These are phyloP conservation scores for Polymixis flavicincta DNA, from an alignment of 2,888 invertebrate species.

Conservation along the genomic window DNA sequence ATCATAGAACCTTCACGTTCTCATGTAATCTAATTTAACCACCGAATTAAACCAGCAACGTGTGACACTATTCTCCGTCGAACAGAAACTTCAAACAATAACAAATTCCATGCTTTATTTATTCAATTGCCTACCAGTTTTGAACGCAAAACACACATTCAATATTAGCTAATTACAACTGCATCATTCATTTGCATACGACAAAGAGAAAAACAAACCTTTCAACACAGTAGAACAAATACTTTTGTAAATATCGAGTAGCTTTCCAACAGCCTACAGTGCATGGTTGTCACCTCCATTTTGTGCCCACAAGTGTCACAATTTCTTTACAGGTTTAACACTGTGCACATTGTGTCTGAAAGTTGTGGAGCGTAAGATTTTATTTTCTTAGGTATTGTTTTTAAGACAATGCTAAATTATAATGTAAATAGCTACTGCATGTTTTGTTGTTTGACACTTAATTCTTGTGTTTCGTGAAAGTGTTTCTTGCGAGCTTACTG, in stretches of 20 bases:
- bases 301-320: slow-evolving; percentile 61
- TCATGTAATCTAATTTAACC: slow-evolving; percentile 12
- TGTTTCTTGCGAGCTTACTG: slow-evolving; percentile 49
- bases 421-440: slow-evolving; percentile 56
- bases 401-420: slow-evolving; percentile 59
- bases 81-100: slow-evolving; percentile 39
- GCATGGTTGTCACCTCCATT: slow-evolving; percentile 71
- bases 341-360: slow-evolving; percentile 50
- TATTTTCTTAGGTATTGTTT: slow-evolving; percentile 53
- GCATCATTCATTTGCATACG: slow-evolving; percentile 61
- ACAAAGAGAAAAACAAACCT: slow-evolving; percentile 67
- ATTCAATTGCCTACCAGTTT: slow-evolving; percentile 63
- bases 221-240: slow-evolving; percentile 65
- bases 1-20: neutral
- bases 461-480: slow-evolving; percentile 56
- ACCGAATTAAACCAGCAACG: slow-evolving; percentile 14
- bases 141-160: slow-evolving; percentile 62
- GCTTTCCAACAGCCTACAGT: slow-evolving; percentile 68
- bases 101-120: slow-evolving; percentile 61
- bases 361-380: slow-evolving; percentile 45
- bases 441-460: slow-evolving; percentile 57
- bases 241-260: slow-evolving; percentile 69
- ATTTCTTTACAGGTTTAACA: slow-evolving; percentile 57
- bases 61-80: slow-evolving; percentile 18
- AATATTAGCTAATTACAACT: slow-evolving; percentile 70